A percentile compares a stretch with the other conserved stretches of the same genome.
These are phyloP conservation scores for Hexactinellida sp. DNA, from an alignment of 37 sponge, comb jelly and placozoan species.

Conservation along the genomic window DNA sequence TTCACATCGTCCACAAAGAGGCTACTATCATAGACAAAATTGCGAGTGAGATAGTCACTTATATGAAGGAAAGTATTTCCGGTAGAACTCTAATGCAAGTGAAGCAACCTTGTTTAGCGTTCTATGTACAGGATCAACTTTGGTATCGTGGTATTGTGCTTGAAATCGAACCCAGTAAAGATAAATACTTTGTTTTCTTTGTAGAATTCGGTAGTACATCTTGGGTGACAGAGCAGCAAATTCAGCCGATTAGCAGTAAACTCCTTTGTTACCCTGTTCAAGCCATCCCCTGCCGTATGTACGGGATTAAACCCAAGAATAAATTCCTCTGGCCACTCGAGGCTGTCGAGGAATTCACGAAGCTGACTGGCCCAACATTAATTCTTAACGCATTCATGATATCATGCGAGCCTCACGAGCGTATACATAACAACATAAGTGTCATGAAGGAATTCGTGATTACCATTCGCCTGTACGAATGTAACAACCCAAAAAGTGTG, in stretches of 20 bases:
- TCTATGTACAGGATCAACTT: background rate
- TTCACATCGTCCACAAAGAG: background rate
- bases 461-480: background rate
- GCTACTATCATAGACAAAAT: background rate
- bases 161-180: background rate
- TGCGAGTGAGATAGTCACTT: background rate
- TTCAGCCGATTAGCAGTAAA: background rate
- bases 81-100: background rate
- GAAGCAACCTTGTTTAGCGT: background rate
- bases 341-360: background rate
- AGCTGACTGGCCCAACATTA: background rate
- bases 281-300: background rate
- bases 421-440: background rate
- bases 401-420: background rate
- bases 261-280: background rate
- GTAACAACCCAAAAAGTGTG: background rate
- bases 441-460: background rate
- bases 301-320: conserved; percentile 1
- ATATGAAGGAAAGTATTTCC: background rate
- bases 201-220: background rate
- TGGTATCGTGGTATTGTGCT: background rate
- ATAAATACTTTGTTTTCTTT: background rate
- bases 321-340: background rate
- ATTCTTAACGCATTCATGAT: background rate
- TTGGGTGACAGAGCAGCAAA: background rate